A percentile compares a stretch with the other conserved stretches of the same genome.
Evolutionary conservation across 2,888 invertebrate genomes (phyloP).

Genomic region (Empis stercorea): DNA sequence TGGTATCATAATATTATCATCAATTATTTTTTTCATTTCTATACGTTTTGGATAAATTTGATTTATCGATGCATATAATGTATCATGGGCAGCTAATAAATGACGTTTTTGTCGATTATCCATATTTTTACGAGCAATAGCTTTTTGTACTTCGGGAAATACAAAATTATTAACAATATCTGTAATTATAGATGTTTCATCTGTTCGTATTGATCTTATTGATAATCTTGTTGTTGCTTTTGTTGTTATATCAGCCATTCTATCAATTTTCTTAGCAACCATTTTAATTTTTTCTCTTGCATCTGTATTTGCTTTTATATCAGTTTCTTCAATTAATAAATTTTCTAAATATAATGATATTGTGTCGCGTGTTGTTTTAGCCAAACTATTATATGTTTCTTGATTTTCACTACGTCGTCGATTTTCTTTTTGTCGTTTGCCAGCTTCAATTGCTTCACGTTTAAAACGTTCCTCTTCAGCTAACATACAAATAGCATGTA

Average conservation of each 20-base stretch:
- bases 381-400: conserved; percentile 60
- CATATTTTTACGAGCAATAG: conserved; percentile 15
- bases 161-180: neutral
- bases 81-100: conserved; percentile 32
- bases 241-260: neutral
- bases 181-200: neutral
- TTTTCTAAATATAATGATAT: conserved; percentile 50
- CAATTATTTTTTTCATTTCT: neutral
- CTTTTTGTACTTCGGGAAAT: neutral
- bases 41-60: conserved; percentile 8
- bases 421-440: conserved; percentile 62
- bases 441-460: conserved; percentile 69
- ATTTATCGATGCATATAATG: conserved; percentile 27
- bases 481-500: conserved; percentile 64
- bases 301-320: conserved; percentile 42
- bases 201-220: too few relatives aligned
- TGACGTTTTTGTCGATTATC: conserved; percentile 30
- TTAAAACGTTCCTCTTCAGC: conserved; percentile 63
- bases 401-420: conserved; percentile 59
- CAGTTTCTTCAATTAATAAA: conserved; percentile 46
- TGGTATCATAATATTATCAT: too few relatives aligned
- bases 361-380: conserved; percentile 36
- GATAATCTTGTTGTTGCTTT: neutral
- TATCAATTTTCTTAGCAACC: conserved; percentile 44
- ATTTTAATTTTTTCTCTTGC: conserved; percentile 41